phyloP scores from a whole-genome alignment of 2,888 invertebrate genomes.

The Phengaris alcon region DNA sequence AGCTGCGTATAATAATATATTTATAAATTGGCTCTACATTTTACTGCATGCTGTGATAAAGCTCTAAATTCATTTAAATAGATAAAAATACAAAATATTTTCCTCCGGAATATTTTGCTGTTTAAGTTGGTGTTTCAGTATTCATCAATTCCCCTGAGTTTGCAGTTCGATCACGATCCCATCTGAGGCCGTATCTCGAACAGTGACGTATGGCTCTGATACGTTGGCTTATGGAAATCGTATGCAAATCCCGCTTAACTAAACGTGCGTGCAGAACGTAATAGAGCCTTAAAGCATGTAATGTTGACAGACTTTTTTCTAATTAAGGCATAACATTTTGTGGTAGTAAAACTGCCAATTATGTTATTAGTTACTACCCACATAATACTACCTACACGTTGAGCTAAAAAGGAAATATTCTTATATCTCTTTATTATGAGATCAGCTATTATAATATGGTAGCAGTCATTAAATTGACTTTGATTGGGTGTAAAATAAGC shows the following conservation, averaged over 20 bases:
- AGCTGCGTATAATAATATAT: too few relatives aligned
- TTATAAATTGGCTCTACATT: too few relatives aligned
- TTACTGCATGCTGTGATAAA: neutral
- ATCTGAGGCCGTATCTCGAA: constrained; percentile 53
- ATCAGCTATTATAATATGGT: neutral
- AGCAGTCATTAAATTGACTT: neutral
- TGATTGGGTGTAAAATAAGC: neutral
- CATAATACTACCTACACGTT: neutral
- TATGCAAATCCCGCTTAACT: constrained; percentile 77
- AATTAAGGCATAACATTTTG: constrained; percentile 15
- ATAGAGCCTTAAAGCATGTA: constrained; percentile 44
- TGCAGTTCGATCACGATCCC: constrained; percentile 55
- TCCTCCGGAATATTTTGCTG: neutral
- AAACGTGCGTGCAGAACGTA: constrained; percentile 55
- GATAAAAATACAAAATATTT: neutral
- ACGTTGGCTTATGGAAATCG: constrained; percentile 74
- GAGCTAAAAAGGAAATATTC: neutral
- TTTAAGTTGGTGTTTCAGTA: neutral
- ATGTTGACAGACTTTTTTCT: constrained; percentile 30
- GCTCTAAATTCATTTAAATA: too few relatives aligned
- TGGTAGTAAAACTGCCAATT: neutral
- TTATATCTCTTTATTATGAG: neutral
- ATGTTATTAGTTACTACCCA: constrained; percentile 1
- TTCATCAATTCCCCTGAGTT: constrained; percentile 42
- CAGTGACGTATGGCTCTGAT: constrained; percentile 75